Evolutionary conservation across 2,888 invertebrate species (phyloP).

Genomic region (Sthenelais limicola): DNA sequence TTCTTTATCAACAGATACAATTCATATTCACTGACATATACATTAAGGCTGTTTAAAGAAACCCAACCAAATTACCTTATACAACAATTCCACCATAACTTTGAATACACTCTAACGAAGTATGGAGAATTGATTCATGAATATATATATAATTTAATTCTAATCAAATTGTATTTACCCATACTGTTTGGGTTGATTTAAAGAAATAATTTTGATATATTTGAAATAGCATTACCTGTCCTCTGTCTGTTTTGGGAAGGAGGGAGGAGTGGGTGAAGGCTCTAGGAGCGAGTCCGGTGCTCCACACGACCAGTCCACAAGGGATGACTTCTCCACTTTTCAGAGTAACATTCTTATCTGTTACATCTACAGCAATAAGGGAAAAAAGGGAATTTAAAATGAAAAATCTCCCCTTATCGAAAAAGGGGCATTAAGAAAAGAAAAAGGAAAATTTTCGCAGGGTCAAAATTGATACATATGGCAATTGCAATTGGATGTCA

Average conservation of each 20-base stretch:
- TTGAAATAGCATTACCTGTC: no score
- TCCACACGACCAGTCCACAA: constrained; percentile 73
- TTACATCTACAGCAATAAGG: constrained; percentile 58
- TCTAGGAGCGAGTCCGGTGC: constrained; percentile 71
- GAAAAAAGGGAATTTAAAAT: neutral
- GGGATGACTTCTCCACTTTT: constrained; percentile 66
- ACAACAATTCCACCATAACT: no score
- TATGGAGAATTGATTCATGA: no score
- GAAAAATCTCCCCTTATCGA: neutral
- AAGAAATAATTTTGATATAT: no score
- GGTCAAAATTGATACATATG: neutral
- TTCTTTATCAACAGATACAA: no score
- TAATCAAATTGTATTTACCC: no score
- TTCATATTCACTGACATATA: no score
- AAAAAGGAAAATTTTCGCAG: neutral
- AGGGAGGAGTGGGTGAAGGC: constrained; percentile 62
- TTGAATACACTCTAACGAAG: no score
- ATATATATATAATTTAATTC: no score
- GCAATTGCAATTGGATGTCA: neutral
- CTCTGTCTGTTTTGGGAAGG: constrained; percentile 67
- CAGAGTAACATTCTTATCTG: constrained; percentile 62
- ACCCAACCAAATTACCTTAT: no score
- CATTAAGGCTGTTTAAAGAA: no score
- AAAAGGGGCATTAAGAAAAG: neutral
- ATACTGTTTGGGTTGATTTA: no score